Evolutionary conservation across 2,888 invertebrate genomes (phyloP).

Genomic region (Heteropelma amictum): DNA sequence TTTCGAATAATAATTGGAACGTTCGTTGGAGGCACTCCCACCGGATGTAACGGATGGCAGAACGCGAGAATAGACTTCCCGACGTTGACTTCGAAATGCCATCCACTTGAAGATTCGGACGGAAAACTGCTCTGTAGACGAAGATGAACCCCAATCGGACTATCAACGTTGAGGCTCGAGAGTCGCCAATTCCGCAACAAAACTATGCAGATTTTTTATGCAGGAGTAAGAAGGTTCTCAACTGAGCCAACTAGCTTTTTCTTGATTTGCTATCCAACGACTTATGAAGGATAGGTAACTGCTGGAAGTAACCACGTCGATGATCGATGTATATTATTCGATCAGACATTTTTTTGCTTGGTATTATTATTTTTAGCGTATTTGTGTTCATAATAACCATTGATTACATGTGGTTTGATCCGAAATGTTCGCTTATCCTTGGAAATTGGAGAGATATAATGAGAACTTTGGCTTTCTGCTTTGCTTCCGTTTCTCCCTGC

Average conservation of each 20-base stretch:
- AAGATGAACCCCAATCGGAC: background rate
- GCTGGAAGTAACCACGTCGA: no score
- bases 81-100: background rate
- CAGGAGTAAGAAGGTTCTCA: no score
- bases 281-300: no score
- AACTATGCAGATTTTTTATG: no score
- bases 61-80: background rate
- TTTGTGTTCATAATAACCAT: background rate
- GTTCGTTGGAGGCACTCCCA: background rate
- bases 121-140: background rate
- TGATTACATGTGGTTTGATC: background rate
- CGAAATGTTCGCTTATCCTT: background rate
- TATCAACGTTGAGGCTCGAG: constrained; percentile 2
- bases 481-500: background rate
- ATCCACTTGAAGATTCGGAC: background rate
- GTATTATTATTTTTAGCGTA: background rate
- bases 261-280: no score
- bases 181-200: no score
- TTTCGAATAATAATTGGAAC: background rate
- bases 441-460: background rate
- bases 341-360: no score
- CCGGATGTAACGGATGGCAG: background rate
- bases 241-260: no score
- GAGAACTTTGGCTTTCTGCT: background rate
- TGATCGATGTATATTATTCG: no score